Conservation (phyloP, 2,113 vertebrate genomes). For the Pampusana beccarii region DNA sequence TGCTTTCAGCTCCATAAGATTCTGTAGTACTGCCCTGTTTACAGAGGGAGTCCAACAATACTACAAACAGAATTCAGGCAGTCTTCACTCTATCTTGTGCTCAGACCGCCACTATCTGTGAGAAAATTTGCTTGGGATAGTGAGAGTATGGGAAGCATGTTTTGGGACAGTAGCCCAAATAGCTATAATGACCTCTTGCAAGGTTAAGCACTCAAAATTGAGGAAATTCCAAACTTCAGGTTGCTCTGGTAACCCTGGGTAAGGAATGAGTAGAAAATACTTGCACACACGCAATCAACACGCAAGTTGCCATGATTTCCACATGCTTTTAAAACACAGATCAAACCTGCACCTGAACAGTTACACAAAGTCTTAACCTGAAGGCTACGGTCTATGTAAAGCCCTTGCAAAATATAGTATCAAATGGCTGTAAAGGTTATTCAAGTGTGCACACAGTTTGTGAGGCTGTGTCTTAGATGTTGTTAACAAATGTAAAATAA, state of each 20-base stretch:
- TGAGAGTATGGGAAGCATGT: neutral
- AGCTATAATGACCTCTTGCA: neutral
- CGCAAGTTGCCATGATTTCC: neutral
- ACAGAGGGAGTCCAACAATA: neutral
- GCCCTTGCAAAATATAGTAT: neutral
- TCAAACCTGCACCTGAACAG: neutral
- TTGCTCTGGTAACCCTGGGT: slow-evolving; percentile 18
- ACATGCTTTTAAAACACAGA: neutral
- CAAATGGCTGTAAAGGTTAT: neutral
- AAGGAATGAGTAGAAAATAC: neutral
- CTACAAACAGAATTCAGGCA: neutral
- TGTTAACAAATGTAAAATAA: neutral
- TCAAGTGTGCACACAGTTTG: fast-evolving
- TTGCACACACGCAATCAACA: neutral
- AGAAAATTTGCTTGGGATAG: neutral
- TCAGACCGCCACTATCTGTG: neutral
- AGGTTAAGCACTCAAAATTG: neutral
- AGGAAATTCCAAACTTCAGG: slow-evolving; percentile 35
- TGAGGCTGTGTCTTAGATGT: neutral
- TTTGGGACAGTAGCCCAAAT: neutral
- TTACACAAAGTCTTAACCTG: neutral
- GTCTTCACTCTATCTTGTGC: neutral
- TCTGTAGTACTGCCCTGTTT: neutral
- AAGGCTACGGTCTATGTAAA: neutral
- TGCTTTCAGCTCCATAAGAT: neutral